Base-by-base conservation (phyloP, 2,797 vertebrate genomes). In the Vipera ursinii region DNA sequence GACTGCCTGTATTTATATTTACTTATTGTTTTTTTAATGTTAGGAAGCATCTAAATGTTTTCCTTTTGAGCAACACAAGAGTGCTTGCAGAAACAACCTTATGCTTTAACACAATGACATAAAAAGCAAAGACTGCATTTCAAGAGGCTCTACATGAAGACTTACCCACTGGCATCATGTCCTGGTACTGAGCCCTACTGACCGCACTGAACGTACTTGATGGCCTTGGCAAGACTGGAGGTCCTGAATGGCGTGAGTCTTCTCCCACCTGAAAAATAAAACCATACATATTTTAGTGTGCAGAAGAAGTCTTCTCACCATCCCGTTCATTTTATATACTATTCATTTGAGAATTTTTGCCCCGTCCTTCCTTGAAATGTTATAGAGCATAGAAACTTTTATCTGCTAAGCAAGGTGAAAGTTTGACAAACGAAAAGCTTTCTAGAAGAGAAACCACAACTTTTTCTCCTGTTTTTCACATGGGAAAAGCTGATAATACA, bases 141-240 rank as follows among this genome's bases (percentile, higher is more conserved):
- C 3, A 86, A 82, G 87, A 92, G 65, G 89, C 53, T 12, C 6
- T 48, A 0, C 26, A 15, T 1, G 85, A 38, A 59, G 60, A 98
- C 99, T 15, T 97, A 99, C 99, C 99, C 96, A 99, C 98, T 93
- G 99, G 99, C 92, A 99, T 98, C 97, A 98, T 96, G 12, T 99
- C 99, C 91, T 99, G 99, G 97, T 99, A 98, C 96, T 99, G 99
- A 94, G 97, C 98, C 92, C 99, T 98, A 95, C 98, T 98, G 96
- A 99, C 98, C 56, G 99, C 98, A 86, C 98, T 99, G 95, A 99
- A 99, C 0, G 99, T 99, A 96, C 98, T 99, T 59, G 99, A 99
- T 0, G 99, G 98, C 82, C 99, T 97, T 55, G 99, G 98, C 95
- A 98, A 96, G 96, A 98, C 97, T 0, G 99, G 98, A 0, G 98